Base-by-base conservation (phyloP, 2,888 invertebrate genomes). In the Cyrtodaria siliqua region DNA sequence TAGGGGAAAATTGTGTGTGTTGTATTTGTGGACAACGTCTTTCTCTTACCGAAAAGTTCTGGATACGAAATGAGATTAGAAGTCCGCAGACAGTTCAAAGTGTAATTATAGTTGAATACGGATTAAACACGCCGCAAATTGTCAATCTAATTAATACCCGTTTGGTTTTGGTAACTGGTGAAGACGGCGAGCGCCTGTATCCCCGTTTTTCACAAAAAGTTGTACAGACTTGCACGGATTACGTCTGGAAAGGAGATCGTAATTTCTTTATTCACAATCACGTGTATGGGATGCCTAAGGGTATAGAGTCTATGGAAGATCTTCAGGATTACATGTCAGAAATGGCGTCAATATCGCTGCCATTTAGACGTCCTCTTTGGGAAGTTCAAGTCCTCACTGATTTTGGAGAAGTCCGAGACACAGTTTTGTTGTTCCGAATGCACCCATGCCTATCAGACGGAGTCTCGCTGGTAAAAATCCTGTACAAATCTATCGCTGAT, bases 361-460 rank as follows among this genome's bases (percentile, higher is more conserved):
- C 93, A 0, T 76, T 88, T 18, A 92, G 93, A 23, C 91, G 92
- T 62, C 94, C 95, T 0, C 92, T 94, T 8, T 95, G 95, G 95
- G 94, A 95, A 85, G 90, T 95, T 38, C 93, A 94, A 59, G 92
- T 94, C 6, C 80, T 94, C 14, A 91, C 92, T 2, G 91, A 93
- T 72, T 94, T 92, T 79, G 93, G 93, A 3, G 90, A 91, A 24
- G 85, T 85, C 2, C 86, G 91, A 66, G 94, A 94, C 76, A 93
- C 94, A 0, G 91, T 94, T 42, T 90, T 93, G 8, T 88, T 94
- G 52, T 88, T 94, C 47, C 87, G 94, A 1, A 92, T 94, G 44
- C 94, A 94, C 85, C 94, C 94, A 52, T 93, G 94, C 72, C 86
- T 95, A 33, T 93, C 94, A 0, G 95, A 95, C 86, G 94, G 94